Evolutionary conservation across 2,113 vertebrate genomes (phyloP).

Genomic region (Xenopus laevis): DNA sequence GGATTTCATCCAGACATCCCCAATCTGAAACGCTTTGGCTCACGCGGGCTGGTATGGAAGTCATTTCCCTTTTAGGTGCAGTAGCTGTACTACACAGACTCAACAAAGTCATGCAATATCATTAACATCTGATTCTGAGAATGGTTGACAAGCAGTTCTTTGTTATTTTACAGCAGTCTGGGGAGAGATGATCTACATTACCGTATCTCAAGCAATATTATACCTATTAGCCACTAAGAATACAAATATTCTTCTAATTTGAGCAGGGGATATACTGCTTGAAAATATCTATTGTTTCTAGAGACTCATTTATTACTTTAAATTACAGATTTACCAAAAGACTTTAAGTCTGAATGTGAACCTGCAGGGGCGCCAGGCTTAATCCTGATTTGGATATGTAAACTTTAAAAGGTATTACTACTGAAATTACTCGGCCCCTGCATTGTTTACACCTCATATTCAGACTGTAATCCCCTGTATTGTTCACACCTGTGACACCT

Average conservation of each 20-base stretch:
- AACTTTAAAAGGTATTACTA: no score
- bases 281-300: conserved; percentile 79
- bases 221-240: conserved; percentile 82
- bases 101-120: conserved; percentile 99
- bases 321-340: conserved; percentile 25
- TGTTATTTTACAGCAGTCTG: conserved; percentile 82
- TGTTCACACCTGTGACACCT: no score
- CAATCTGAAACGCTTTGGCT: conserved; percentile 76
- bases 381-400: background rate
- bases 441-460: no score
- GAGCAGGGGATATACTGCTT: conserved; percentile 60
- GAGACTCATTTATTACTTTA: conserved; percentile 67
- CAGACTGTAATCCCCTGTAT: no score
- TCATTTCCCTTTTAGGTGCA: conserved; percentile 96
- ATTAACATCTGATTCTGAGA: conserved; percentile 96
- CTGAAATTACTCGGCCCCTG: no score
- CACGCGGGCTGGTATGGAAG: conserved; percentile 81
- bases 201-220: conserved; percentile 92
- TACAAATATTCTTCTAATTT: conserved; percentile 69
- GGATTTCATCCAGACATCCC: conserved; percentile 67
- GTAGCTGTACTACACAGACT: conserved; percentile 92
- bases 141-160: conserved; percentile 93
- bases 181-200: conserved; percentile 77
- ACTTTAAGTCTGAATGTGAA: background rate
- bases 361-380: background rate